Evolutionary conservation across 2,888 invertebrate species (phyloP).

Genomic region (Dinocampus coccinellae): DNA sequence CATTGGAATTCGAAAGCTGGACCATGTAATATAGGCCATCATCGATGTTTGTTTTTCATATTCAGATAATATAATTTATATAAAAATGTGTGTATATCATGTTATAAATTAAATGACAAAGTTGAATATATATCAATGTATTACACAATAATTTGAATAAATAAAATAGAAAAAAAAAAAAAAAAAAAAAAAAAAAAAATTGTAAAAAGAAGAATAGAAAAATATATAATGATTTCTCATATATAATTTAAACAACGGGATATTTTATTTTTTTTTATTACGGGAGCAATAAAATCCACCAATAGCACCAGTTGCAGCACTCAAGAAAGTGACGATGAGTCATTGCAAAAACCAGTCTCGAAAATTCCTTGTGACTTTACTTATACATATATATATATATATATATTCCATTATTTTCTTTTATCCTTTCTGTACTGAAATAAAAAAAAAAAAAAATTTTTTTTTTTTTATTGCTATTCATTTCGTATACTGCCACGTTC

Average conservation of each 20-base stretch:
- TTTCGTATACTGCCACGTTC: no score
- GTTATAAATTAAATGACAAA: no score
- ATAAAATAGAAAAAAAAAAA: no score
- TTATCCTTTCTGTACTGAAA: background rate
- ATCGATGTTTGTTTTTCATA: conserved; percentile 34
- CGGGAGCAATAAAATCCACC: background rate
- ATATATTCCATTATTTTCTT: background rate
- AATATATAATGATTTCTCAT: background rate
- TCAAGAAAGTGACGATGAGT: conserved; percentile 41
- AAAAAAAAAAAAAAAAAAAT: background rate
- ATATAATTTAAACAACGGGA: background rate
- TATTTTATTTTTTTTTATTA: background rate
- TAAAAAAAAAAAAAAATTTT: background rate
- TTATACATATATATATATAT: background rate
- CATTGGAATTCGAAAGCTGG: conserved; percentile 33
- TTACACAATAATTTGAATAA: no score
- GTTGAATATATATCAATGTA: no score
- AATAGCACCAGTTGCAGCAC: conserved; percentile 2
- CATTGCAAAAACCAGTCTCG: conserved; percentile 45
- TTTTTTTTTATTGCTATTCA: background rate
- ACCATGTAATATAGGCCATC: conserved; percentile 38
- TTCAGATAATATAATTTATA: background rate
- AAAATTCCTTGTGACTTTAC: conserved; percentile 29
- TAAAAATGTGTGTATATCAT: no score
- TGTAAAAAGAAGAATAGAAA: background rate